Percentiles rank a stretch among this genome's conserved stretches.
Conservation (phyloP, 2,888 invertebrate genomes). For the Drymonia ruficornis region DNA sequence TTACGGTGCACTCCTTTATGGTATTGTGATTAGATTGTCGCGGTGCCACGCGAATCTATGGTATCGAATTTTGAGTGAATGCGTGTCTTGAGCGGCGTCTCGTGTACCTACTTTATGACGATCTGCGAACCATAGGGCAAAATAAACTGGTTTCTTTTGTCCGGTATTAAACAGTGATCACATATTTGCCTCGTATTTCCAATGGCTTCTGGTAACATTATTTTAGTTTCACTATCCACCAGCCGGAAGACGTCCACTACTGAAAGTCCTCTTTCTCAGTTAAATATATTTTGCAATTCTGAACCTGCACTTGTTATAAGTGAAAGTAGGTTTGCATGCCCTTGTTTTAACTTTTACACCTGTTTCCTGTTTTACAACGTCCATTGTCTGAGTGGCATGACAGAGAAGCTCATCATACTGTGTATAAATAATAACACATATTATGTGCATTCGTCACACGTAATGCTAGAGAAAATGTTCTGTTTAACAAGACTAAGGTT, state of each 20-base stretch:
- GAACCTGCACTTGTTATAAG: slow-evolving; percentile 1
- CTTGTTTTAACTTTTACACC: slow-evolving; percentile 1
- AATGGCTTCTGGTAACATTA: too few relatives aligned
- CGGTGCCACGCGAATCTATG: slow-evolving; percentile 62
- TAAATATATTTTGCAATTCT: background rate
- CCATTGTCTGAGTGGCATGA: slow-evolving; percentile 3
- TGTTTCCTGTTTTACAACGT: slow-evolving; percentile 2
- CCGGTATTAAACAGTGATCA: too few relatives aligned
- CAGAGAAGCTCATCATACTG: slow-evolving; percentile 5
- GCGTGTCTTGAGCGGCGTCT: slow-evolving; percentile 48
- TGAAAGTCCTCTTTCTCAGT: too few relatives aligned
- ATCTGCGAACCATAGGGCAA: slow-evolving; percentile 21
- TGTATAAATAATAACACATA: slow-evolving; percentile 4
- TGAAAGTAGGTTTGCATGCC: background rate
- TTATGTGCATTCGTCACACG: background rate
- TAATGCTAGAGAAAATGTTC: background rate
- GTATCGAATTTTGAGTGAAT: slow-evolving; percentile 65
- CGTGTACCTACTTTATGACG: slow-evolving; percentile 23
- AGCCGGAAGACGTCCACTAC: too few relatives aligned
- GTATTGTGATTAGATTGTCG: slow-evolving; percentile 75
- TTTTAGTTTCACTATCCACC: too few relatives aligned
- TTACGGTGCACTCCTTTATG: slow-evolving; percentile 74
- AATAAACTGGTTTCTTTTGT: too few relatives aligned
- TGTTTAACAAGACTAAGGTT: slow-evolving; percentile 13
- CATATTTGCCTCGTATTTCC: background rate